Base-by-base conservation (phyloP, 2,797 vertebrate genomes). In the Cercopithecus mitis region DNA sequence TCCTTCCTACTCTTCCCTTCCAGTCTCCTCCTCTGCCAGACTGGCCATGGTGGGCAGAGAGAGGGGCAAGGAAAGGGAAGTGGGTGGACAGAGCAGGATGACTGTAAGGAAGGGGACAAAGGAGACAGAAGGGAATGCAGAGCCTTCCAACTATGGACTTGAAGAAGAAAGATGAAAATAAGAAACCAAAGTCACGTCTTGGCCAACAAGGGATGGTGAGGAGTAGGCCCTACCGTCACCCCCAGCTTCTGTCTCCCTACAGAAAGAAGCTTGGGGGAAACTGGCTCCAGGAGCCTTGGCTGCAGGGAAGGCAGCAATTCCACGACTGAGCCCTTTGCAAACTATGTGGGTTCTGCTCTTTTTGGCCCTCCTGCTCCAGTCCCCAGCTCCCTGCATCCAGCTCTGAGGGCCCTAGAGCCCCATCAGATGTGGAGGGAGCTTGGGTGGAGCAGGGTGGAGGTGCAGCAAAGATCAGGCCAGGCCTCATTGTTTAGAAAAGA, bases 401-500 rank as follows among this genome's bases (percentile, higher is more conserved):
- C 70, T 61, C 45, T 0, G 4, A 22, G 55, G 79, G 88, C 88
- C 72, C 81, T 79, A 22, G 73, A 30, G 41, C 88, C 92, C 52
- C 36, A 4, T 57, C 45, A 33, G 94, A 73, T 27, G 88, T 5
- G 39, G 97, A n/a, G 95, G 88, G 86, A 4, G 67, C 86, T 8
- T 70, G 97, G 95, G 97, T 80, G 90, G 95, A 85, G 88, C 67
- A n/a, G 89, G 79, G 80, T 27, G 55, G 47, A 33, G 79, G 92
- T 89, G 73, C 30, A 9, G 43, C 57, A 15, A 24, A 58, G 91
- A 50, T 19, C 76, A 47, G 50, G 47, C 96, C 72, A 50, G 93
- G 84, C 36, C 91, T 79, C 88, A 97, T 97, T 98, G 98, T 98
- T 96, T 50, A 80, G 94, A 86, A 73, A 61, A 89, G 95, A 72